Evolutionary conservation across 1,140 invertebrate genomes (phyloP).

Genomic region (Thaumetopoea pityocampa): DNA sequence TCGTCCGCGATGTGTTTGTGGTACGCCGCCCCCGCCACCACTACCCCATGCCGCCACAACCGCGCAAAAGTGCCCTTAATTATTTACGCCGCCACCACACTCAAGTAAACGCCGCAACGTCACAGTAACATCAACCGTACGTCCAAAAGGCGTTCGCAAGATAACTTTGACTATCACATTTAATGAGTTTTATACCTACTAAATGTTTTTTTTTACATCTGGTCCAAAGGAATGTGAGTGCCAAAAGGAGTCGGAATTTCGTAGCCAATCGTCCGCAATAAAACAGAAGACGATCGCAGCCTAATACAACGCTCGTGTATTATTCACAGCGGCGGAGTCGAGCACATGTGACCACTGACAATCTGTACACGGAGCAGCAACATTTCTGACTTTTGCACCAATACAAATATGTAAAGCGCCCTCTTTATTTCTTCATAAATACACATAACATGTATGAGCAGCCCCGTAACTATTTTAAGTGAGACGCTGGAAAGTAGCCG

Average conservation of each 20-base stretch:
- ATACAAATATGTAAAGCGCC: constrained; percentile 20
- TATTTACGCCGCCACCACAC: constrained; percentile 45
- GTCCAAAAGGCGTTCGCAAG: constrained; percentile 1
- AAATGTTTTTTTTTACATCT: constrained; percentile 26
- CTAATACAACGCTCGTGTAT: constrained; percentile 52
- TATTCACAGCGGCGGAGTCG: constrained; percentile 47
- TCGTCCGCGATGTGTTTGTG: not conserved
- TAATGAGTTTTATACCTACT: constrained; percentile 11
- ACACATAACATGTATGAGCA: constrained; percentile 1
- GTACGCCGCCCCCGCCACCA: not conserved
- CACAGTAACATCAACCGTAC: too few relatives aligned
- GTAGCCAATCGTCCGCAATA: constrained; percentile 60
- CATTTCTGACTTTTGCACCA: constrained; percentile 20
- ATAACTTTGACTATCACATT: constrained; percentile 17
- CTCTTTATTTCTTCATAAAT: constrained; percentile 16
- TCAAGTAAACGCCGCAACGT: constrained; percentile 28
- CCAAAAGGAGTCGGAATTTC: constrained; percentile 29
- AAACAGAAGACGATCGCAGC: constrained; percentile 53
- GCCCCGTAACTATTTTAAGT: constrained; percentile 13
- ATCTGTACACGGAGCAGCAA: constrained; percentile 35
- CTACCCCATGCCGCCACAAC: constrained; percentile 10
- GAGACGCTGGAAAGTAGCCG: constrained; percentile 7
- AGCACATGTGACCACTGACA: constrained; percentile 59
- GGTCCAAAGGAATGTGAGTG: constrained; percentile 7
- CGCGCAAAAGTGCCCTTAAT: constrained; percentile 60